Evolutionary conservation across 64 coral and sea anemone species (phyloP).

Genomic region (Acropora yongei): DNA sequence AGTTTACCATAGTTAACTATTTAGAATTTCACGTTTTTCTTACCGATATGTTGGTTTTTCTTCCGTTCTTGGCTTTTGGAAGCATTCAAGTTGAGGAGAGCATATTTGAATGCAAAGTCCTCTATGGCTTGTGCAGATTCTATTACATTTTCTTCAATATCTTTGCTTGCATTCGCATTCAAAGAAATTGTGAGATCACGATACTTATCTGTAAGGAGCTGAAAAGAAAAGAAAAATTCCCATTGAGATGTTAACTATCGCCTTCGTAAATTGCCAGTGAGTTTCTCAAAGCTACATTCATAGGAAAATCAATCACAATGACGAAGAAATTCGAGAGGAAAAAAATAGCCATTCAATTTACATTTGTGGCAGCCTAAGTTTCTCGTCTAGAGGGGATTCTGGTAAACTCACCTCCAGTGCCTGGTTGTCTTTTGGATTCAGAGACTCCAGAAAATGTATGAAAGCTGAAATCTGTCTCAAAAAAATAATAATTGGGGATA

Average conservation of each 20-base stretch:
- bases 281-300: too few relatives aligned
- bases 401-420: background rate
- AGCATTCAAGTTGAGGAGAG: constrained; percentile 5
- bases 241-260: background rate
- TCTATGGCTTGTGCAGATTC: background rate
- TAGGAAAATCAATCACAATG: too few relatives aligned
- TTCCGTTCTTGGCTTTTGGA: background rate
- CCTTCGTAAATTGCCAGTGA: too few relatives aligned
- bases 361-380: background rate
- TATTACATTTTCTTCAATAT: background rate
- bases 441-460: background rate
- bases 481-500: background rate
- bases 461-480: background rate
- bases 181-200: background rate
- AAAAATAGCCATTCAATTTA: background rate
- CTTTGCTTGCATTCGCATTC: background rate
- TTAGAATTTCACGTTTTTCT: background rate
- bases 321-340: background rate
- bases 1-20: too few relatives aligned
- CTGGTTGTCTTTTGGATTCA: constrained; percentile 4
- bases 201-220: constrained; percentile 16
- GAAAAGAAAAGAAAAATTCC: background rate
- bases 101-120: constrained; percentile 29
- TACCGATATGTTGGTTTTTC: constrained; percentile 43
- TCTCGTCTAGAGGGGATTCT: background rate